A percentile compares a stretch with the other conserved stretches of the same genome.
Evolutionary conservation across 2,888 invertebrate genomes (phyloP).

Genomic region (Pollenia angustigena): DNA sequence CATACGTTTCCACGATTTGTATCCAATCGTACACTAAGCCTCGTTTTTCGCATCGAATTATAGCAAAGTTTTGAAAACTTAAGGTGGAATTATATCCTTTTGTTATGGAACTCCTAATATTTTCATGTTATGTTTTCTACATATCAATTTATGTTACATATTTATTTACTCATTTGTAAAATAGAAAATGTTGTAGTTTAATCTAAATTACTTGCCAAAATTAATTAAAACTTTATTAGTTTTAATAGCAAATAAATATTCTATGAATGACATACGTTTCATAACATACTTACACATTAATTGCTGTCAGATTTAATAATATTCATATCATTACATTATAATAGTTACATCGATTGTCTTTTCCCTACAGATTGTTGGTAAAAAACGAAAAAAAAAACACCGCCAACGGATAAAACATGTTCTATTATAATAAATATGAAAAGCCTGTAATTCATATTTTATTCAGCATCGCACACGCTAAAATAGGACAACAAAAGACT

Average conservation of each 20-base stretch:
- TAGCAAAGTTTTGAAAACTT: no score
- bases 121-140: no score
- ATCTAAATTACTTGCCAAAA: not conserved
- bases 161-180: no score
- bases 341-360: constrained; percentile 5
- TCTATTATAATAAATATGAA: constrained; percentile 15
- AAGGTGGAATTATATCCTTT: no score
- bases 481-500: not conserved
- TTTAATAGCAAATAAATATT: constrained; percentile 48
- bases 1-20: no score
- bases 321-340: not conserved
- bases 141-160: no score
- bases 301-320: constrained; percentile 13
- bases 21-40: no score
- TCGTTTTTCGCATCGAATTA: no score
- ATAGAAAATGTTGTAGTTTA: no score
- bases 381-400: not conserved
- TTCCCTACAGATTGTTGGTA: constrained; percentile 21
- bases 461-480: not conserved
- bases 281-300: not conserved
- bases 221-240: constrained; percentile 17
- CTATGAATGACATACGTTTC: not conserved
- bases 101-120: no score
- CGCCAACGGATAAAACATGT: constrained; percentile 30
- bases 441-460: constrained; percentile 41